phyloP scores from a whole-genome alignment of 2,888 invertebrate species.

The Arge pagana region DNA sequence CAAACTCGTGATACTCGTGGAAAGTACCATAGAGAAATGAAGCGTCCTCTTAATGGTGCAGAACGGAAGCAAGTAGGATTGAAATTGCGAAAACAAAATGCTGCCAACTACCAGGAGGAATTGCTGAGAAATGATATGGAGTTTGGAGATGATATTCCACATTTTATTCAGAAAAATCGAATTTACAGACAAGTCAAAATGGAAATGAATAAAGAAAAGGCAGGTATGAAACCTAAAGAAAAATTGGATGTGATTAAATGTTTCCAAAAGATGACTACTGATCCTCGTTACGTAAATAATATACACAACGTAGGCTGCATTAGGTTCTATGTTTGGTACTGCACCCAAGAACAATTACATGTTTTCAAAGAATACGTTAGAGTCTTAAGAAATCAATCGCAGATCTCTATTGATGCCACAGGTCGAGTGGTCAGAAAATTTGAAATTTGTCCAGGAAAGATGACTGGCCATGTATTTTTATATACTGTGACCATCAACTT shows the following conservation, averaged over 20 bases:
- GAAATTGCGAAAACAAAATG: constrained; percentile 11
- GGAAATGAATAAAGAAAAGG: constrained; percentile 16
- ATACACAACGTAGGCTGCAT: constrained; percentile 18
- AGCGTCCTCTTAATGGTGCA: constrained; percentile 22
- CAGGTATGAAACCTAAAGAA: constrained; percentile 10
- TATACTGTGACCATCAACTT: constrained; percentile 25
- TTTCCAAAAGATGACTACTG: constrained; percentile 11
- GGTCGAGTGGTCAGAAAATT: constrained; percentile 22
- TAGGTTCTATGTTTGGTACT: constrained; percentile 25
- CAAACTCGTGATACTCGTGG: constrained; percentile 25
- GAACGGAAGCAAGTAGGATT: constrained; percentile 14
- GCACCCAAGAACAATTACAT: constrained; percentile 22
- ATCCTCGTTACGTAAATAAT: constrained; percentile 10
- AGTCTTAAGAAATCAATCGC: constrained; percentile 5
- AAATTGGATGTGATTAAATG: constrained; percentile 14
- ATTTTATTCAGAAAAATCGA: constrained; percentile 15
- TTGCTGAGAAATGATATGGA: constrained; percentile 15
- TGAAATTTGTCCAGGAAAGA: constrained; percentile 20
- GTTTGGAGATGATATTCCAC: constrained; percentile 23
- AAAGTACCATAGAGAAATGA: constrained; percentile 21
- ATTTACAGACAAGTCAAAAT: constrained; percentile 23
- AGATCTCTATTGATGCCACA: constrained; percentile 25
- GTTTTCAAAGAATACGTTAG: constrained; percentile 23
- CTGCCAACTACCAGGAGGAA: constrained; percentile 13
- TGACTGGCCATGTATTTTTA: constrained; percentile 25